phyloP scores from a whole-genome alignment of 2,888 invertebrate species.

The Brenthis hecate region DNA sequence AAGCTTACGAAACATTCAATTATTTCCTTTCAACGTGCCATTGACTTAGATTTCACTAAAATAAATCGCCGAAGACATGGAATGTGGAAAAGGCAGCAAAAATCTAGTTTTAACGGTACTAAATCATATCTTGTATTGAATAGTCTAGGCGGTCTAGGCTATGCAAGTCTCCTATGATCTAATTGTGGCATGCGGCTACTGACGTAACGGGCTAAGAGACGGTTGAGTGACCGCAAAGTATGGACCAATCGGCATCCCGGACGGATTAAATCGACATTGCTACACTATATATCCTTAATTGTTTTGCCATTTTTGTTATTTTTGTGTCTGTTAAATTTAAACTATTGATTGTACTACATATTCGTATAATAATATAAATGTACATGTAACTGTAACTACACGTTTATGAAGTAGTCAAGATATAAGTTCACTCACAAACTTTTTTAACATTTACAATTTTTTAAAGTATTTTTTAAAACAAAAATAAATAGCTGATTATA shows the following conservation, averaged over 20 bases:
- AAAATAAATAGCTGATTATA: no score
- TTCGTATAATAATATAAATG: neutral
- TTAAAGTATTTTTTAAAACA: no score
- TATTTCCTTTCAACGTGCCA: constrained; percentile 21
- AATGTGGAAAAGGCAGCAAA: constrained; percentile 58
- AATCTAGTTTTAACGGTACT: constrained; percentile 73
- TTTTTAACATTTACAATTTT: no score
- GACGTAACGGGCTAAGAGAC: constrained; percentile 74
- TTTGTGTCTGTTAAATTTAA: neutral
- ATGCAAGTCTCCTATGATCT: constrained; percentile 71
- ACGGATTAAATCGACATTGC: constrained; percentile 25
- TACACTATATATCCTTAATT: constrained; percentile 16
- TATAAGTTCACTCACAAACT: no score
- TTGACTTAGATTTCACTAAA: constrained; percentile 31
- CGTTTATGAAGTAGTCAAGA: no score
- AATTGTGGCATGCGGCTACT: constrained; percentile 74
- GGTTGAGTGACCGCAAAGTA: constrained; percentile 77
- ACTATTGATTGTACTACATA: neutral
- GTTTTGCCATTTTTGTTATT: constrained; percentile 6
- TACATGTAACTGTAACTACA: no score
- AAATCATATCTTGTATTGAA: constrained; percentile 65
- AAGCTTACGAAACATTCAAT: neutral
- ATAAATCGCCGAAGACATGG: constrained; percentile 36
- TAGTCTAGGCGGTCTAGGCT: constrained; percentile 64
- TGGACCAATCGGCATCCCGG: constrained; percentile 65